These are phyloP conservation scores for Porites evermanni DNA, from an alignment of 92 coral and sea anemone species.

Conservation along the genomic window DNA sequence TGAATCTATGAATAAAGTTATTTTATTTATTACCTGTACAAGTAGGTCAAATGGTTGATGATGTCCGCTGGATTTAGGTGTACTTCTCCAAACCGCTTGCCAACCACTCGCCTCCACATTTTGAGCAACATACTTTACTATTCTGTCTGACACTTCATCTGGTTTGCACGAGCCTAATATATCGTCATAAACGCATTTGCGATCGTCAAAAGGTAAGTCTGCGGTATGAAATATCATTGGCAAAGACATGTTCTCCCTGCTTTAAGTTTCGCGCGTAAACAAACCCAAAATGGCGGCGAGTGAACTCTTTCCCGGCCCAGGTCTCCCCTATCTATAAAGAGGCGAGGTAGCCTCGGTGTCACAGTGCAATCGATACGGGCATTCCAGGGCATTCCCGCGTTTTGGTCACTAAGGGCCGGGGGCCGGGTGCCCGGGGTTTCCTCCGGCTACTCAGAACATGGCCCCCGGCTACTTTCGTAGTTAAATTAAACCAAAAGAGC, in stretches of 20 bases:
- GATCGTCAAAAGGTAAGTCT: constrained; percentile 75
- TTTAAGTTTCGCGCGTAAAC: constrained; percentile 16
- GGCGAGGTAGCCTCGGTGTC: too few relatives aligned
- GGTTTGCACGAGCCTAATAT: constrained; percentile 82
- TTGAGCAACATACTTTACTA: constrained; percentile 83
- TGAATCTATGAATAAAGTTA: too few relatives aligned
- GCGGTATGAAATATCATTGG: constrained; percentile 95
- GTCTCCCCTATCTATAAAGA: too few relatives aligned
- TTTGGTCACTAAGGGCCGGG: too few relatives aligned
- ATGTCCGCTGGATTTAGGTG: constrained; percentile 53
- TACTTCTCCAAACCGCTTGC: constrained; percentile 92
- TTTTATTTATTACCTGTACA: constrained; percentile 71
- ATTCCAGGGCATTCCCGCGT: too few relatives aligned
- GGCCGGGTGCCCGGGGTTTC: too few relatives aligned
- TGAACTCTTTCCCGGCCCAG: too few relatives aligned
- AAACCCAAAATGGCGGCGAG: not conserved
- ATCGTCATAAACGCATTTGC: constrained; percentile 74
- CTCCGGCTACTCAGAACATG: too few relatives aligned
- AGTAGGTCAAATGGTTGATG: constrained; percentile 77
- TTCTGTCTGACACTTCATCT: constrained; percentile 64
- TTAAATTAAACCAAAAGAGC: too few relatives aligned
- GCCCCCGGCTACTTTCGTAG: too few relatives aligned
- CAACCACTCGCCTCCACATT: constrained; percentile 77
- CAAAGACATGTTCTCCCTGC: constrained; percentile 3
- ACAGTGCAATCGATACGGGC: too few relatives aligned